These are phyloP conservation scores for Petrolisthes cinctipes DNA, from an alignment of 2,888 invertebrate species.

Conservation along the genomic window DNA sequence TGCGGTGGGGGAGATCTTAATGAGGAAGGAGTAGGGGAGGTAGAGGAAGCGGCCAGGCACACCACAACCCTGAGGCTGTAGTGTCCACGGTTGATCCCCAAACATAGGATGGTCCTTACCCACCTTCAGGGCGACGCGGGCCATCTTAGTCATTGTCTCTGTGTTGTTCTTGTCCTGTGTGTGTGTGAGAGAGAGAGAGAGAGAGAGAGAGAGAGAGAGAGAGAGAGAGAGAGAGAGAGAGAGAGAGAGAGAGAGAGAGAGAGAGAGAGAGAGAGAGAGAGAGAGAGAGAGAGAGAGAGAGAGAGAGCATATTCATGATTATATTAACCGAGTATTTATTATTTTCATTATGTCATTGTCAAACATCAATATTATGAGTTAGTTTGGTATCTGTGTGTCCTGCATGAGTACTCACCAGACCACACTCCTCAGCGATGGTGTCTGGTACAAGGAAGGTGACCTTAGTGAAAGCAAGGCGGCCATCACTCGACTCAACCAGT, in stretches of 20 bases:
- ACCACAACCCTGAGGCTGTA: background rate
- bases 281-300: no score
- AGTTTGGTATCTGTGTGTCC: background rate
- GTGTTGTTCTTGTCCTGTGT: background rate
- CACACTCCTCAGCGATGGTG: background rate
- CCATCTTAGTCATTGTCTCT: background rate
- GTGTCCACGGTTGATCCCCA: background rate
- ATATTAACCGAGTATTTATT: no score
- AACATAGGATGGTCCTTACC: background rate
- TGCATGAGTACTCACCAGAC: background rate
- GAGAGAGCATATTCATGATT: no score
- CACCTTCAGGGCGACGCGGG: background rate
- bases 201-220: background rate
- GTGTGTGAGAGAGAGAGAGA: background rate
- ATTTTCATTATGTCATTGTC: no score
- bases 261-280: no score
- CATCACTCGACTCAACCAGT: background rate
- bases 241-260: no score
- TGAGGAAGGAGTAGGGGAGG: background rate
- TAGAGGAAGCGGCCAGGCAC: background rate
- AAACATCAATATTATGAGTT: no score
- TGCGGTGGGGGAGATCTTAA: no score
- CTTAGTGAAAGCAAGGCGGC: background rate
- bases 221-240: no score
- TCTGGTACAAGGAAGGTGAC: background rate